A percentile compares a stretch with the other conserved stretches of the same genome.
Conservation (phyloP, 2,888 invertebrate genomes). For the Nemurella pictetii region DNA sequence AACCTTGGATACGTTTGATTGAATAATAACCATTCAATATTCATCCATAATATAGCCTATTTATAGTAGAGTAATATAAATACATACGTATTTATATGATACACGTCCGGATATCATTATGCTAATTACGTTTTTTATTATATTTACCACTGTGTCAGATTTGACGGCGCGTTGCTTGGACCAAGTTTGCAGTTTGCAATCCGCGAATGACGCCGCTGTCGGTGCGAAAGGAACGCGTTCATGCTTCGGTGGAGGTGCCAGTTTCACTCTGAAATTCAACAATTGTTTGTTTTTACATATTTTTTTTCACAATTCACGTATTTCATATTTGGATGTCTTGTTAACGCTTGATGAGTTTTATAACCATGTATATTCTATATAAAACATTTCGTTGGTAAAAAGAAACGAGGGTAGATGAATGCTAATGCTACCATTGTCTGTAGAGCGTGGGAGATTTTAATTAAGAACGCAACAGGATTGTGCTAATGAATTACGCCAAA, state of each 20-base stretch:
- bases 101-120: no score
- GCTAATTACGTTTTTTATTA: no score
- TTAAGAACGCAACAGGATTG: slow-evolving; percentile 3
- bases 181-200: no score
- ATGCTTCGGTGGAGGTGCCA: neutral
- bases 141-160: neutral
- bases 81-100: no score
- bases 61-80: no score
- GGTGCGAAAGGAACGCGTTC: neutral
- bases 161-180: no score
- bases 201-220: neutral
- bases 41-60: no score
- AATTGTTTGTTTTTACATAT: no score
- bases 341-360: neutral
- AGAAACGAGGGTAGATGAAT: neutral
- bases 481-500: neutral
- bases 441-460: slow-evolving; percentile 20
- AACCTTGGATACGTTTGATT: no score
- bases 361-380: neutral
- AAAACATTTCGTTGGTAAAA: neutral
- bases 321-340: neutral
- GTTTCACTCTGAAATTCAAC: neutral
- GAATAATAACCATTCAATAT: no score
- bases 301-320: neutral
- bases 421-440: neutral